These are phyloP conservation scores for Pleuronectes platessa DNA, from an alignment of 2,113 vertebrate genomes.

Conservation along the genomic window DNA sequence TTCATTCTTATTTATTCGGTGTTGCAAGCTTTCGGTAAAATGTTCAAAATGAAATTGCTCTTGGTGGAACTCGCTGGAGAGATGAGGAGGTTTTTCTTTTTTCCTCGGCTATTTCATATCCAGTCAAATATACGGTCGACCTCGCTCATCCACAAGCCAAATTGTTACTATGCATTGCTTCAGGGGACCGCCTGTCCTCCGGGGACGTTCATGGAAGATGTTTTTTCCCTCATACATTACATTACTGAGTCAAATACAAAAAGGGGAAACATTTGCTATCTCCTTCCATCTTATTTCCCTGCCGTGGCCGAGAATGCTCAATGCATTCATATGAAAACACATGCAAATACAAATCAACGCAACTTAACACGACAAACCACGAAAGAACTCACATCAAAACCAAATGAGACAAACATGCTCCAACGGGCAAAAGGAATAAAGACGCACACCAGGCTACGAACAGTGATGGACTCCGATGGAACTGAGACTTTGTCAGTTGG, in stretches of 20 bases:
- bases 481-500: no score
- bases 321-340: no score
- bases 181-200: slow-evolving; percentile 21
- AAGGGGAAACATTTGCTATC: not conserved
- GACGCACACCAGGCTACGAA: no score
- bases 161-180: slow-evolving; percentile 33
- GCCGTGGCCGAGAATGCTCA: not conserved
- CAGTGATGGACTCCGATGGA: no score
- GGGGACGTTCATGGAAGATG: slow-evolving; percentile 16
- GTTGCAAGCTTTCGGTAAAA: slow-evolving; percentile 28
- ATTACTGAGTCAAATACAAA: slow-evolving; percentile 2
- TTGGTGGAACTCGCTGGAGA: not conserved
- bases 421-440: not conserved
- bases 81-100: not conserved
- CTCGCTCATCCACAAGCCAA: slow-evolving; percentile 11
- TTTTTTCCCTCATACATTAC: not conserved
- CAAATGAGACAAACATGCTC: not conserved
- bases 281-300: slow-evolving; percentile 1
- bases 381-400: not conserved
- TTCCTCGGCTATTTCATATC: slow-evolving; percentile 29
- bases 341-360: not conserved
- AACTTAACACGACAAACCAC: not conserved
- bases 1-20: slow-evolving; percentile 53
- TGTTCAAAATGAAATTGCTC: slow-evolving; percentile 45
- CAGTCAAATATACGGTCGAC: not conserved